Base-by-base conservation (phyloP, 1,140 invertebrate species). In the Hycleus cichorii region DNA sequence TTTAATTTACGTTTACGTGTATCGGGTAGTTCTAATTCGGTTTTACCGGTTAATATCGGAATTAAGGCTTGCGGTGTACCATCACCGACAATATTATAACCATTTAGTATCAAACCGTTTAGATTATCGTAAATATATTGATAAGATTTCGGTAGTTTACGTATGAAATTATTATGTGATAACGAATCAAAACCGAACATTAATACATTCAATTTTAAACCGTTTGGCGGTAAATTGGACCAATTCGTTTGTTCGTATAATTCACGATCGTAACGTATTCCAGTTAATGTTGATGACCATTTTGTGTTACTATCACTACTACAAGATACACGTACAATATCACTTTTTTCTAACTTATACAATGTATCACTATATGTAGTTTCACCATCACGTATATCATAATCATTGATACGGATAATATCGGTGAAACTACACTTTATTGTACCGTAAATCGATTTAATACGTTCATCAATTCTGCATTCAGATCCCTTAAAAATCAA, bases 141-240 rank as follows among this genome's bases (percentile, higher is more conserved):
- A 66, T 91, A 89, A 6, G 87, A 87, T 62, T 87, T 85, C 2
- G 93, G 93, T 46, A 97, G 75, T 66, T 90, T 89, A 39, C 94
- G 78, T 18, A 90, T 86, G 69, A 95, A 95, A 1, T 88, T 87
- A 73, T 93, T 89, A 42, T 87, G 78, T 0, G 93, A 94, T 0
- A 95, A 73, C 0, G 94, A 96, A 75, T 97, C 95, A 71, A 95
- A 91, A 0, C 91, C 93, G 57, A 94, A 86, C 77, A 96, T 92
- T 0, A 95, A 70, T 0, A 97, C 85, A 69, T 93, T 94, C 5
- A 90, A 63, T 49, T 80, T 79, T 1, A 84, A 61, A 0, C 75
- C 74, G 42, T 77, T 73, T 5, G 72, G 39, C 0, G 79, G 75
- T 6, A 83, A 70, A 18, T 18, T 27, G 76, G 72, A 8, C 80